Evolutionary conservation across 2,888 invertebrate species (phyloP).

Genomic region (Ichneumoninae sp.): DNA sequence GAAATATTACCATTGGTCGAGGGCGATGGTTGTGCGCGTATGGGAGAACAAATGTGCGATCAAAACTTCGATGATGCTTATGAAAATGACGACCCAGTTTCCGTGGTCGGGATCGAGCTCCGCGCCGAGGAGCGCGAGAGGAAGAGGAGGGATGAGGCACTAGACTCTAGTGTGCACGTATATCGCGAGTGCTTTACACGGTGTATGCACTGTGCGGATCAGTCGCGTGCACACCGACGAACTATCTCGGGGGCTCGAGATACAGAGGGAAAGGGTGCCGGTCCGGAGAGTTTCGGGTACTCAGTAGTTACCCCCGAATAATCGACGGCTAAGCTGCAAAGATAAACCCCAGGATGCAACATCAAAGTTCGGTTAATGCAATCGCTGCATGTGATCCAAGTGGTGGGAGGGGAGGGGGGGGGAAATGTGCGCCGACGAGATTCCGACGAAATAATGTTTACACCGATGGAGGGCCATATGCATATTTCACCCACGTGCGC

Average conservation of each 20-base stretch:
- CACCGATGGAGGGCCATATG: neutral
- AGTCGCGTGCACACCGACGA: slow-evolving; percentile 21
- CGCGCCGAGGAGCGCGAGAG: neutral
- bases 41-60: neutral
- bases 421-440: neutral
- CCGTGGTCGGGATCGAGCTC: neutral
- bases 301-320: slow-evolving; percentile 37
- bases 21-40: neutral
- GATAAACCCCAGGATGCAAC: neutral
- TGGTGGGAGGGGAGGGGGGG: too few species aligned
- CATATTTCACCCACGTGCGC: neutral
- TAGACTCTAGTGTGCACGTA: slow-evolving; percentile 16
- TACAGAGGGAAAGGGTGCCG: neutral
- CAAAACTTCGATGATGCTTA: slow-evolving; percentile 9
- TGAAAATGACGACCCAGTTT: slow-evolving; percentile 27
- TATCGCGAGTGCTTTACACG: slow-evolving; percentile 11
- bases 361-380: slow-evolving; percentile 18
- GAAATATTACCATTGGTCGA: neutral
- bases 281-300: slow-evolving; percentile 37
- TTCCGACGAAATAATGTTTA: slow-evolving; percentile 10
- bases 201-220: slow-evolving; percentile 25
- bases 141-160: neutral
- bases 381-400: neutral
- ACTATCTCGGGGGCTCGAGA: slow-evolving; percentile 31
- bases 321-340: slow-evolving; percentile 33